Conservation (phyloP, 2,113 vertebrate species). For the Chrysemys picta region DNA sequence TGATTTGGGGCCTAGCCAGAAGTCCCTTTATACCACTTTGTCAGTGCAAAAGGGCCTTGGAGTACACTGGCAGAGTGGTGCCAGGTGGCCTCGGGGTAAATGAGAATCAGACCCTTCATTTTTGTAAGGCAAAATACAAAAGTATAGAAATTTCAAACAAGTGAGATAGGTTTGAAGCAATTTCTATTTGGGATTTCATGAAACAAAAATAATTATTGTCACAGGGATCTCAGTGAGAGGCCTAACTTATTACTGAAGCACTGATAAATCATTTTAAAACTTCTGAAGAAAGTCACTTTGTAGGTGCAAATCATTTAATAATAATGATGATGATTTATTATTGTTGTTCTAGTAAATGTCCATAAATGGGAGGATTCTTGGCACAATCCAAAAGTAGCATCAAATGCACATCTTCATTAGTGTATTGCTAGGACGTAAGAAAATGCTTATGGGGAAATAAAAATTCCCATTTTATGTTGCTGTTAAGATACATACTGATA, state of each 20-base stretch:
- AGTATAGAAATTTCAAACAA: neutral
- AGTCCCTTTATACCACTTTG: neutral
- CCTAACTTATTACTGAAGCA: conserved; percentile 6
- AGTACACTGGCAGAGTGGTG: neutral
- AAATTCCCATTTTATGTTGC: neutral
- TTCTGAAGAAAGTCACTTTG: conserved; percentile 30
- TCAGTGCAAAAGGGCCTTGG: neutral
- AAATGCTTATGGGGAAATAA: neutral
- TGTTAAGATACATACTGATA: neutral
- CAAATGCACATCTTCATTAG: neutral
- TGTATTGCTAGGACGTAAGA: neutral
- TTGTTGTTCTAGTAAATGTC: neutral
- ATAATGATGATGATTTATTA: neutral
- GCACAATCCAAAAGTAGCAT: neutral
- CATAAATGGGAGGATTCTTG: neutral
- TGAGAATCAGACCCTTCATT: neutral
- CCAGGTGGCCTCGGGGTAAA: neutral
- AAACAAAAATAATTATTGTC: neutral
- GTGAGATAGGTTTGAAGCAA: neutral
- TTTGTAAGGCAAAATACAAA: neutral
- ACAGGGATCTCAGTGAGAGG: neutral
- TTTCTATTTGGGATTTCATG: neutral
- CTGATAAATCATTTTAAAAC: neutral
- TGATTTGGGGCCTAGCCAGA: neutral
- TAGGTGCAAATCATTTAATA: conserved; percentile 38